A percentile compares a stretch with the other conserved stretches of the same genome.
Conservation (phyloP, 2,888 invertebrate species). For the Ischnura elegans region DNA sequence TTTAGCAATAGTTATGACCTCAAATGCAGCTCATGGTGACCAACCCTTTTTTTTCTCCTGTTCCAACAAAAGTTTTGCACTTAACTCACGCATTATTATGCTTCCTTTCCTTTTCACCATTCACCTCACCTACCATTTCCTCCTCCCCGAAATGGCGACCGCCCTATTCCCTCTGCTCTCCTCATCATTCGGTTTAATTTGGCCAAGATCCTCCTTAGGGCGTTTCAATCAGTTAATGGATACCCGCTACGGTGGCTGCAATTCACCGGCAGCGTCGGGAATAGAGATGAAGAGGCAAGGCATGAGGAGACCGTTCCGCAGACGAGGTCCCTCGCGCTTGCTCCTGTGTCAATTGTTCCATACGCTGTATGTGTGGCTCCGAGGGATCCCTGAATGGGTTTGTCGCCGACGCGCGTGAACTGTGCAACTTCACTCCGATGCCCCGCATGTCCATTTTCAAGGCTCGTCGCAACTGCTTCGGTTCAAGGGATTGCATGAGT, state of each 20-base stretch:
- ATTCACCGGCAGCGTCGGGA: neutral
- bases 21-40: neutral
- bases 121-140: neutral
- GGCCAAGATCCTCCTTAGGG: neutral
- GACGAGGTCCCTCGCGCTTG: neutral
- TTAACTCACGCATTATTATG: too few species aligned
- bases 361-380: neutral
- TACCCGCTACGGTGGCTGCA: constrained; percentile 13
- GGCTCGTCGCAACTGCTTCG: neutral
- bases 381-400: neutral
- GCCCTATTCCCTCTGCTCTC: neutral
- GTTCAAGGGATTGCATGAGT: too few species aligned
- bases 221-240: constrained; percentile 62
- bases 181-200: constrained; percentile 33
- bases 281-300: neutral
- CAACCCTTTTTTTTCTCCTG: neutral
- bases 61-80: too few species aligned
- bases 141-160: neutral
- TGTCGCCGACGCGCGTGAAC: neutral
- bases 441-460: neutral
- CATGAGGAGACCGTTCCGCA: neutral
- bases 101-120: neutral
- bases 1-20: neutral
- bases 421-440: neutral
- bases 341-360: neutral